phyloP scores from a whole-genome alignment of 1,140 invertebrate genomes.

The Brachionus koreanus region DNA sequence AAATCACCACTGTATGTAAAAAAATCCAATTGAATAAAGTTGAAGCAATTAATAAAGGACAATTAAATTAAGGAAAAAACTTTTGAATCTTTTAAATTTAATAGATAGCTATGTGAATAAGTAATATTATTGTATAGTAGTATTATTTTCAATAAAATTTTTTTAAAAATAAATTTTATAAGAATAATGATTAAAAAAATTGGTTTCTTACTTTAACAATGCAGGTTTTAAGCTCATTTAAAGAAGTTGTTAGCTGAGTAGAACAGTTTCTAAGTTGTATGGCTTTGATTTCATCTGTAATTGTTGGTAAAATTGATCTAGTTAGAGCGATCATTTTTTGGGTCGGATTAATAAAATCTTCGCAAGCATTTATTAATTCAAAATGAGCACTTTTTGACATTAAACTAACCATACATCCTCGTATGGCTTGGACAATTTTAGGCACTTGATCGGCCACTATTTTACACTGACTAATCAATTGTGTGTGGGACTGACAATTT shows the following conservation, averaged over 20 bases:
- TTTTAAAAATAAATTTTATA: too few species aligned
- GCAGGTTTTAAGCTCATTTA: constrained; percentile 74
- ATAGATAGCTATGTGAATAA: too few species aligned
- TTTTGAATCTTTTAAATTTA: too few species aligned
- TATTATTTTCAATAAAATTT: too few species aligned
- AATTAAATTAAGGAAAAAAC: too few species aligned
- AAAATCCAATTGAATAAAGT: too few species aligned
- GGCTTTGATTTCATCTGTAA: constrained; percentile 73
- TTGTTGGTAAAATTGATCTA: constrained; percentile 76
- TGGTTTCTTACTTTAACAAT: constrained; percentile 67
- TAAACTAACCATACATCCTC: constrained; percentile 68
- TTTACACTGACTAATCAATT: constrained; percentile 72
- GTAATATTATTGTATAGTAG: too few species aligned
- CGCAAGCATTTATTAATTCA: constrained; percentile 77
- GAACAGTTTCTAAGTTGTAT: constrained; percentile 69
- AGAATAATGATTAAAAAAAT: too few species aligned
- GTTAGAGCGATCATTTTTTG: constrained; percentile 68
- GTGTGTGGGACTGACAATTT: constrained; percentile 70
- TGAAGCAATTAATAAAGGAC: too few species aligned
- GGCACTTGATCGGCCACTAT: constrained; percentile 75
- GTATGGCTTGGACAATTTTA: constrained; percentile 73
- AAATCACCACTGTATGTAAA: too few species aligned
- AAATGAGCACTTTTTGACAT: constrained; percentile 72
- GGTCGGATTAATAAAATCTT: constrained; percentile 70
- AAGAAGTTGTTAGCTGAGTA: constrained; percentile 70